These are phyloP conservation scores for Sycon ciliatum DNA, from an alignment of 37 sponge, comb jelly and placozoan genomes.

Conservation along the genomic window DNA sequence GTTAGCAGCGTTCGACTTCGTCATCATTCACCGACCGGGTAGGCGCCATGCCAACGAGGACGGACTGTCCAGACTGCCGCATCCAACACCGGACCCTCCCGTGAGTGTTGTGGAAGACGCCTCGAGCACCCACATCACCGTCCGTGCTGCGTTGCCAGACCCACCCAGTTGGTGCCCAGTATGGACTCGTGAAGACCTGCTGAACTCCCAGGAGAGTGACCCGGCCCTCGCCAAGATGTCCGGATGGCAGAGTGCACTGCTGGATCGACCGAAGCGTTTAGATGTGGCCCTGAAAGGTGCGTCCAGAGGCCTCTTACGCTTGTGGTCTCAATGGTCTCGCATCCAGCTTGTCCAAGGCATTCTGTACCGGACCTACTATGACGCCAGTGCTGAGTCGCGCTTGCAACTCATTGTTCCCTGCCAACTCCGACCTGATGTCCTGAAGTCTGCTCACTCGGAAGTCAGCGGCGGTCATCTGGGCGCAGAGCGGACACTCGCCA, in stretches of 20 bases:
- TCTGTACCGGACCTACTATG: not conserved
- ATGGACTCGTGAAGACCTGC: too few species aligned
- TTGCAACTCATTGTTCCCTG: conserved; percentile 29
- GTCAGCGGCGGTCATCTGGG: conserved; percentile 26
- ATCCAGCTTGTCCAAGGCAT: not conserved
- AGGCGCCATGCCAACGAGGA: conserved; percentile 23
- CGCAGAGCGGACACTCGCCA: conserved; percentile 20
- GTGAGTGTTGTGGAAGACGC: too few species aligned
- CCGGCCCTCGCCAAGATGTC: too few species aligned
- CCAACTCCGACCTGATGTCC: not conserved
- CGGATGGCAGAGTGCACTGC: too few species aligned
- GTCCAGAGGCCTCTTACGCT: too few species aligned
- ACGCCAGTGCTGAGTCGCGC: not conserved
- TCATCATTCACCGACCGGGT: conserved; percentile 32
- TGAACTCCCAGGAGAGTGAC: too few species aligned
- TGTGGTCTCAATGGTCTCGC: too few species aligned
- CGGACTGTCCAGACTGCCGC: conserved; percentile 16
- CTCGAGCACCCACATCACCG: too few species aligned
- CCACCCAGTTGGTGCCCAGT: too few species aligned
- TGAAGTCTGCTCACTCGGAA: conserved; percentile 18
- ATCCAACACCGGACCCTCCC: conserved; percentile 19
- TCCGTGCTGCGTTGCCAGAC: too few species aligned
- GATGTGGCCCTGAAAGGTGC: too few species aligned
- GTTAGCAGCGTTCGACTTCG: conserved; percentile 15
- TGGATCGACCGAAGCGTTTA: too few species aligned